A percentile compares a stretch with the other conserved stretches of the same genome.
Evolutionary conservation across 1,140 invertebrate species (phyloP).

Genomic region (Trinorchestia longiramus): DNA sequence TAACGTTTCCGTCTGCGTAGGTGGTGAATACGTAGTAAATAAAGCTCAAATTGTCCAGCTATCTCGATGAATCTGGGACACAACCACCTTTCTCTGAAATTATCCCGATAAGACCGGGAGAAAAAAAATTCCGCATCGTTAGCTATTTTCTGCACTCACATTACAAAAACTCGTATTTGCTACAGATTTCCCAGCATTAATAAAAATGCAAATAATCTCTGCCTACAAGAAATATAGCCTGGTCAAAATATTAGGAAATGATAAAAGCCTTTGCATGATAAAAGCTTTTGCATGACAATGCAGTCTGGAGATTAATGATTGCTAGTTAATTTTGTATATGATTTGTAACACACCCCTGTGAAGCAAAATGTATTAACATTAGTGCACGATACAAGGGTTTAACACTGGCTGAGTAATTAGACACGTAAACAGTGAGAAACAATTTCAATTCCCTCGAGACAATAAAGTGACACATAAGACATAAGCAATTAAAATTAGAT

Average conservation of each 20-base stretch:
- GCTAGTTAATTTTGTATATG: not conserved
- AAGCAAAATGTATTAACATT: not conserved
- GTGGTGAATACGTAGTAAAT: not conserved
- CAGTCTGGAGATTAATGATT: not conserved
- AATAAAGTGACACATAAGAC: not conserved
- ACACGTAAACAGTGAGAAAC: not conserved
- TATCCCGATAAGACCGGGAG: not conserved
- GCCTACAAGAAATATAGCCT: too few relatives aligned
- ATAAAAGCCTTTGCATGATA: not conserved
- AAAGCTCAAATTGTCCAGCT: not conserved
- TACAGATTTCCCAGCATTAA: not conserved
- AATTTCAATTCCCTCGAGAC: not conserved
- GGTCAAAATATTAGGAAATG: too few relatives aligned
- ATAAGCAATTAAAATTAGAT: not conserved
- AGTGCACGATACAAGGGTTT: not conserved
- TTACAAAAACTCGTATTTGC: not conserved
- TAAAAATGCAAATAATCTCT: not conserved
- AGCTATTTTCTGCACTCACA: not conserved
- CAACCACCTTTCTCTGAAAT: not conserved
- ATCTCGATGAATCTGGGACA: not conserved
- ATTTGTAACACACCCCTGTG: not conserved
- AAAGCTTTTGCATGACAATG: not conserved
- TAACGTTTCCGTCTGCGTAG: not conserved
- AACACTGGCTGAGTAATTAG: not conserved
- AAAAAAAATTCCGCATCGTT: not conserved